Conservation (phyloP, 2,797 vertebrate species). For the Cryptoblepharus egeriae region DNA sequence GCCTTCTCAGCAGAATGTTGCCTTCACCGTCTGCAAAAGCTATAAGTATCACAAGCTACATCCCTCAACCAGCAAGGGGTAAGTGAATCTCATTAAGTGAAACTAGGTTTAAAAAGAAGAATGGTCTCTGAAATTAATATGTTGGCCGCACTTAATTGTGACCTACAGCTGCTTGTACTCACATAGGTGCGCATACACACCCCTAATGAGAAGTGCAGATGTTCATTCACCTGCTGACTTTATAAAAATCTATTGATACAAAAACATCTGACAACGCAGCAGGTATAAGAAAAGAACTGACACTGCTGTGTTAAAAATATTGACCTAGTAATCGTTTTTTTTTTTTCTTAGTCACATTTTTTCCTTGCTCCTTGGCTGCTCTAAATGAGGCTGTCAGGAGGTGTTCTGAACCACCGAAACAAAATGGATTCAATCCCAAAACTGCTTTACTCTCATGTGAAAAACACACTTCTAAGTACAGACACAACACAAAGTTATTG, state of each 20-base stretch:
- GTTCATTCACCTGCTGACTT: conserved; percentile 7
- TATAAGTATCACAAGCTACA: not conserved
- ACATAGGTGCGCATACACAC: not conserved
- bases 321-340: conserved; percentile 12
- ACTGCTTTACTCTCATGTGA: not conserved
- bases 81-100: conserved; percentile 2
- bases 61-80: not conserved
- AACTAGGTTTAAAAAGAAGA: not conserved
- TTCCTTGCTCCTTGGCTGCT: not conserved
- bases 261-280: conserved; percentile 23
- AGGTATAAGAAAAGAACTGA: not conserved
- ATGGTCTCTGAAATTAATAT: not conserved
- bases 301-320: conserved; percentile 26
- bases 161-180: not conserved
- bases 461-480: conserved; percentile 24
- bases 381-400: not conserved
- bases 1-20: not conserved
- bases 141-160: not conserved
- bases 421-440: not conserved
- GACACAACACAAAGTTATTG: not conserved
- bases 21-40: not conserved
- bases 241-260: conserved; percentile 27
- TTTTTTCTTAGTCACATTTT: conserved; percentile 32
- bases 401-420: not conserved
- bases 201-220: not conserved